Conservation (phyloP, 2,113 vertebrate species). For the Brienomyrus longianalis region DNA sequence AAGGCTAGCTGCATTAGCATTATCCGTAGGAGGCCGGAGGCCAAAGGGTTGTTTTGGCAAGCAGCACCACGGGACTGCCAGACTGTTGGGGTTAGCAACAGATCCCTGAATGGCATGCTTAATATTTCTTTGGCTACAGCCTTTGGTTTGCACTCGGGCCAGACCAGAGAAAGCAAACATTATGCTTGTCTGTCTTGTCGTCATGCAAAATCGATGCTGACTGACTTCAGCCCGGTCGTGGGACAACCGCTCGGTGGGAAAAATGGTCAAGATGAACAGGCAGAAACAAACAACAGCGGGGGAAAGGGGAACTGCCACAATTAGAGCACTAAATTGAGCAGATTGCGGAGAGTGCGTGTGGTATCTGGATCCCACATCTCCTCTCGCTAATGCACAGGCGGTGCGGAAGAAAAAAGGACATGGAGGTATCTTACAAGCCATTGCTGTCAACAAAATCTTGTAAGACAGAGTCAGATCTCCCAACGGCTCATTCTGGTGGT, state of each 20-base stretch:
- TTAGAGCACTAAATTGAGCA: slow-evolving; percentile 39
- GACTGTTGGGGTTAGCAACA: slow-evolving; percentile 28
- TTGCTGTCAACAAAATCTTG: slow-evolving; percentile 19
- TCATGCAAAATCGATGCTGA: slow-evolving; percentile 36
- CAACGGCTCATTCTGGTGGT: slow-evolving; percentile 42
- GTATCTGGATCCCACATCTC: slow-evolving; percentile 16
- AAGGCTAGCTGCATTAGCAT: slow-evolving; percentile 5
- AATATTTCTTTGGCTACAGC: slow-evolving; percentile 31
- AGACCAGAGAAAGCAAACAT: slow-evolving; percentile 42
- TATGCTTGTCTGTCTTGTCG: slow-evolving; percentile 34
- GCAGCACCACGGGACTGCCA: slow-evolving; percentile 17
- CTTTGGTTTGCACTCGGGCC: slow-evolving; percentile 36
- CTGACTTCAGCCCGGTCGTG: slow-evolving; percentile 29
- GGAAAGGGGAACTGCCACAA: slow-evolving; percentile 36
- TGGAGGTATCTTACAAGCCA: no score
- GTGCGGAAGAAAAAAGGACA: not conserved
- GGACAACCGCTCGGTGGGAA: slow-evolving; percentile 29
- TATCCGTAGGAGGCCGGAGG: slow-evolving; percentile 22
- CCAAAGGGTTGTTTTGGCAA: slow-evolving; percentile 17
- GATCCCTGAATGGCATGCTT: slow-evolving; percentile 23
- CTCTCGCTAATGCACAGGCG: slow-evolving; percentile 21
- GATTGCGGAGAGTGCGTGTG: slow-evolving; percentile 19
- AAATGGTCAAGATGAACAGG: slow-evolving; percentile 26
- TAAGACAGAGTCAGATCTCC: slow-evolving; percentile 39
- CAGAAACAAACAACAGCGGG: slow-evolving; percentile 28